Evolutionary conservation across 2,113 vertebrate genomes (phyloP).

Genomic region (Galeopterus variegatus): DNA sequence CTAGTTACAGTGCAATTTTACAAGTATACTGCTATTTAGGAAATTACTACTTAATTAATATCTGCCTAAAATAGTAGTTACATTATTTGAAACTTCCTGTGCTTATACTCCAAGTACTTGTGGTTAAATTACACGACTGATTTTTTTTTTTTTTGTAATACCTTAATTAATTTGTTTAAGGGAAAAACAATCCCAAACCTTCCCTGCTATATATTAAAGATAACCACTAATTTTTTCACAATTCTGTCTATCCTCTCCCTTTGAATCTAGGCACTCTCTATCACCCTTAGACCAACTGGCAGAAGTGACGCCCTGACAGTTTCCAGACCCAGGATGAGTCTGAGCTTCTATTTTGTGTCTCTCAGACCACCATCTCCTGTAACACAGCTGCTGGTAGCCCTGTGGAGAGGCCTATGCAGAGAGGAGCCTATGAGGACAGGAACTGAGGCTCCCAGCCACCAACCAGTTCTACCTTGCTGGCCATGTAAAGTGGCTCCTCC

Average conservation of each 20-base stretch:
- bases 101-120: background rate
- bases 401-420: background rate
- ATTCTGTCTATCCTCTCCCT: background rate
- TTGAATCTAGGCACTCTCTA: background rate
- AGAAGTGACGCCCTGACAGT: background rate
- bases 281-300: background rate
- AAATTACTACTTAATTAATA: slow-evolving; percentile 4
- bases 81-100: background rate
- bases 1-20: slow-evolving; percentile 32
- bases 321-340: background rate
- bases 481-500: background rate
- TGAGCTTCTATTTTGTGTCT: background rate
- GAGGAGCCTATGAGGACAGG: background rate
- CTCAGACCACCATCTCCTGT: background rate
- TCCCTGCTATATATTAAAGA: background rate
- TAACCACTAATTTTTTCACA: background rate
- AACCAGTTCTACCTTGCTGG: background rate
- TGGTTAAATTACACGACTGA: background rate
- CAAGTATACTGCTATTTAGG: background rate
- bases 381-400: background rate
- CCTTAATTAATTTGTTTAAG: slow-evolving; percentile 16
- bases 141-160: background rate
- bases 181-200: background rate
- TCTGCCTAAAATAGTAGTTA: background rate
- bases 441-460: background rate